Evolutionary conservation across 2,797 vertebrate genomes (phyloP).

Genomic region (Sphenodon punctatus): DNA sequence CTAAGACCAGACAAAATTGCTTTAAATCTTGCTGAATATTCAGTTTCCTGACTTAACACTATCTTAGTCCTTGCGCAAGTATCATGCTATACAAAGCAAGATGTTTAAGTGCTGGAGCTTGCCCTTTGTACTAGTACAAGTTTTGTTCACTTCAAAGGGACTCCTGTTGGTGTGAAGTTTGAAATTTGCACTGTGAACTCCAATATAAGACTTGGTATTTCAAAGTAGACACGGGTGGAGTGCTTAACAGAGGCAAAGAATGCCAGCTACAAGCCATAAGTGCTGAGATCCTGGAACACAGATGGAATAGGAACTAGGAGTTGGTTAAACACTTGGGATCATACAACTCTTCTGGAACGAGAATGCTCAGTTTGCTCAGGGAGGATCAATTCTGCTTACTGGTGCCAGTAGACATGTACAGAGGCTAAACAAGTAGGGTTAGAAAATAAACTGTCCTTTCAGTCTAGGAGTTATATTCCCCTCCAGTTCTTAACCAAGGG

Average conservation of each 20-base stretch:
- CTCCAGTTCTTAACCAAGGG: not conserved
- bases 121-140: too few species aligned
- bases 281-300: slow-evolving; percentile 32
- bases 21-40: slow-evolving; percentile 37
- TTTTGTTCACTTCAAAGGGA: too few species aligned
- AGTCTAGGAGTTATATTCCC: not conserved
- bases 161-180: too few species aligned
- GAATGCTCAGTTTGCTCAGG: not conserved
- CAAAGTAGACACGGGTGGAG: slow-evolving; percentile 42
- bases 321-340: slow-evolving; percentile 20
- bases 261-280: slow-evolving; percentile 5
- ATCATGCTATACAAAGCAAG: too few species aligned
- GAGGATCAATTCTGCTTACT: not conserved
- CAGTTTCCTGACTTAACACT: too few species aligned
- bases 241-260: slow-evolving; percentile 36
- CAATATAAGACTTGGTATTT: not conserved
- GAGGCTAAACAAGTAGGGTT: too few species aligned
- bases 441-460: not conserved
- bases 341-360: slow-evolving; percentile 16
- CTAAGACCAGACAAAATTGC: slow-evolving; percentile 1
- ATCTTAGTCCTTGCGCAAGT: too few species aligned
- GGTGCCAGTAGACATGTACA: not conserved
- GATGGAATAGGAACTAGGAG: slow-evolving; percentile 21
- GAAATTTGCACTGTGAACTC: too few species aligned
- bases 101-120: too few species aligned